Conservation (phyloP, 2,113 vertebrate species). For the Platanista minor region DNA sequence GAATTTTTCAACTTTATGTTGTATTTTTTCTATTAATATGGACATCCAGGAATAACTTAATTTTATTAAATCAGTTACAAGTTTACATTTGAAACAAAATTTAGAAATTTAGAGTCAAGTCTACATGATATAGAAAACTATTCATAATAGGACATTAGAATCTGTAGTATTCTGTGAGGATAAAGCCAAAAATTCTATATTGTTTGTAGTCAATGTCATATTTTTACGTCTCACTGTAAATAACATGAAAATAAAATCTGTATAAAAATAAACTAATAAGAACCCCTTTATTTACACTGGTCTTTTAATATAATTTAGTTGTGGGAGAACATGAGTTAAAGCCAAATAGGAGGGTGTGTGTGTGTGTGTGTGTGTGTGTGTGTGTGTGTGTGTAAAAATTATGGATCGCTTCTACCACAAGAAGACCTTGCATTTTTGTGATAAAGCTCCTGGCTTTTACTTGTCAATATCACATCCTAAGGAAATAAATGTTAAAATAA, state of each 20-base stretch:
- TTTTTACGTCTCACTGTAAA: neutral
- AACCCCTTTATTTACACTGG: neutral
- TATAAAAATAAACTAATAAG: neutral
- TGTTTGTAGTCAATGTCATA: neutral
- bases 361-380: neutral
- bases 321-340: neutral
- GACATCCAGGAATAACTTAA: neutral
- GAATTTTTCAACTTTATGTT: neutral
- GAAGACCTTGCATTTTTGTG: neutral
- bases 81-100: neutral
- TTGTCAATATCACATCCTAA: neutral
- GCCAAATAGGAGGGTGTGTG: neutral
- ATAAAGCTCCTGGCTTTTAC: neutral
- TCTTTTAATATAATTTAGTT: neutral
- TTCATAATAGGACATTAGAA: neutral
- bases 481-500: conserved; percentile 8
- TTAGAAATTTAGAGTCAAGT: neutral
- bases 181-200: neutral
- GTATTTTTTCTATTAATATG: neutral
- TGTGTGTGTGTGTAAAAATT: neutral
- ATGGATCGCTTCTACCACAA: neutral
- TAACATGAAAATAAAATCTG: neutral
- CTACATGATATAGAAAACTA: neutral
- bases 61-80: neutral
- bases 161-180: neutral